A percentile compares a stretch with the other conserved stretches of the same genome.
These are phyloP conservation scores for Misgurnus anguillicaudatus DNA, from an alignment of 2,113 vertebrate species.

Conservation along the genomic window DNA sequence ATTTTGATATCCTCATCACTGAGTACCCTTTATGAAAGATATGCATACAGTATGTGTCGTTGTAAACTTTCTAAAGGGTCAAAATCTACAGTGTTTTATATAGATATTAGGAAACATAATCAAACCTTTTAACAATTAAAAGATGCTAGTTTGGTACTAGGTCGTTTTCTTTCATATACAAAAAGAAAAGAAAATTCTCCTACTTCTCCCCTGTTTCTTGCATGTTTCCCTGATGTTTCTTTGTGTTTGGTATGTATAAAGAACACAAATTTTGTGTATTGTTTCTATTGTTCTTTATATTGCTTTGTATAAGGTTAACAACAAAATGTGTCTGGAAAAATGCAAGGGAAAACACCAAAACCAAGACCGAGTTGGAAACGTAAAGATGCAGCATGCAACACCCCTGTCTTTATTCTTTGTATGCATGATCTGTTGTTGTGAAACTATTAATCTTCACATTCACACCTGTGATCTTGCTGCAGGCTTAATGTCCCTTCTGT, in stretches of 20 bases:
- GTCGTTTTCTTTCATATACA: neutral
- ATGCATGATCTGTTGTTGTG: conserved; percentile 41
- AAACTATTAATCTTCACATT: conserved; percentile 23
- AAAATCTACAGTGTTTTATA: neutral
- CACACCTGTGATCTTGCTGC: conserved; percentile 8
- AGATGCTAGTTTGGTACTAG: neutral
- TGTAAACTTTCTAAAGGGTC: neutral
- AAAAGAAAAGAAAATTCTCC: neutral
- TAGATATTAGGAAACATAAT: neutral
- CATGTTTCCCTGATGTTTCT: conserved; percentile 40
- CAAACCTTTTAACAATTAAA: neutral
- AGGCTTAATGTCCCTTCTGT: conserved; percentile 19
- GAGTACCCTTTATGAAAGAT: conserved; percentile 35
- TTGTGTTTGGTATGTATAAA: conserved; percentile 22
- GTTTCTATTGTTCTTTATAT: conserved; percentile 20
- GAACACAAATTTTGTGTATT: conserved; percentile 63
- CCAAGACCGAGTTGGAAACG: neutral
- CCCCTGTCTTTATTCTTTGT: conserved; percentile 36
- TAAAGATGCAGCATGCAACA: conserved; percentile 39
- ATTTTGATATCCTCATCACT: conserved; percentile 45
- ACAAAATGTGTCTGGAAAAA: neutral
- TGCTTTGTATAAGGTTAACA: neutral
- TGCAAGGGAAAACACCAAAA: neutral
- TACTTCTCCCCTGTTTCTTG: conserved; percentile 50
- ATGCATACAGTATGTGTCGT: conserved; percentile 44